phyloP scores from a whole-genome alignment of 2,797 vertebrate species.

The Pseudotriccus pelzelni region DNA sequence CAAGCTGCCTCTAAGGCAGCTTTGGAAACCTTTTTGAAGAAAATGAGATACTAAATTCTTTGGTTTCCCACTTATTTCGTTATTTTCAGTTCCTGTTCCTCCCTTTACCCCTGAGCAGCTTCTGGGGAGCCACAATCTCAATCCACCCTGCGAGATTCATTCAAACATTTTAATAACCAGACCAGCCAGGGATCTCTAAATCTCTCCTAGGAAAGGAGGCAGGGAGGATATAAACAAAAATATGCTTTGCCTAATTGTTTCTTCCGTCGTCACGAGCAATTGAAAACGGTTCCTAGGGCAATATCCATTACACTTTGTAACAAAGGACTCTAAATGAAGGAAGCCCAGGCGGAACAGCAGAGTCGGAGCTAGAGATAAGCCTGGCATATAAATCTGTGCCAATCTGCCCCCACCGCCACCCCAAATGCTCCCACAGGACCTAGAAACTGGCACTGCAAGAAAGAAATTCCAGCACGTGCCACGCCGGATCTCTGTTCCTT shows the following conservation, averaged over 20 bases:
- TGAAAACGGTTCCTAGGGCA: conserved; percentile 59
- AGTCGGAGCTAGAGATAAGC: conserved; percentile 30
- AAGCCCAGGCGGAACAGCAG: conserved; percentile 35
- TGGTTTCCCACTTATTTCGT: not conserved
- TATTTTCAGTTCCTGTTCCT: not conserved
- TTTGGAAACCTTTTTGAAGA: not conserved
- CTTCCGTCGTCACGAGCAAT: conserved; percentile 40
- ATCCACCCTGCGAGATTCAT: not conserved
- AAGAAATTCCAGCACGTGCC: conserved; percentile 44
- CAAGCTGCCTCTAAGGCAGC: not conserved
- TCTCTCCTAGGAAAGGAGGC: conserved; percentile 55
- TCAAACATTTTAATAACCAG: conserved; percentile 1
- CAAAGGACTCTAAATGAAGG: conserved; percentile 61
- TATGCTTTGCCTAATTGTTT: conserved; percentile 73
- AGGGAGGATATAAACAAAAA: conserved; percentile 66
- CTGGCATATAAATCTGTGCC: conserved; percentile 43
- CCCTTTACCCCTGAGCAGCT: not conserved
- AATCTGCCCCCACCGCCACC: not conserved
- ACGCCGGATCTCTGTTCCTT: fast-evolving
- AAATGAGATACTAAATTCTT: not conserved
- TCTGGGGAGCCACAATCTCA: fast-evolving
- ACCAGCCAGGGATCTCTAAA: conserved; percentile 45
- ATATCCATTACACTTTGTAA: conserved; percentile 60
- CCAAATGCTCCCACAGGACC: conserved; percentile 23
- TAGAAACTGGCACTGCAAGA: conserved; percentile 12